Percentiles rank a stretch among this genome's conserved stretches.
Evolutionary conservation across 1,140 invertebrate genomes (phyloP).

Genomic region (Homalodisca vitripennis): DNA sequence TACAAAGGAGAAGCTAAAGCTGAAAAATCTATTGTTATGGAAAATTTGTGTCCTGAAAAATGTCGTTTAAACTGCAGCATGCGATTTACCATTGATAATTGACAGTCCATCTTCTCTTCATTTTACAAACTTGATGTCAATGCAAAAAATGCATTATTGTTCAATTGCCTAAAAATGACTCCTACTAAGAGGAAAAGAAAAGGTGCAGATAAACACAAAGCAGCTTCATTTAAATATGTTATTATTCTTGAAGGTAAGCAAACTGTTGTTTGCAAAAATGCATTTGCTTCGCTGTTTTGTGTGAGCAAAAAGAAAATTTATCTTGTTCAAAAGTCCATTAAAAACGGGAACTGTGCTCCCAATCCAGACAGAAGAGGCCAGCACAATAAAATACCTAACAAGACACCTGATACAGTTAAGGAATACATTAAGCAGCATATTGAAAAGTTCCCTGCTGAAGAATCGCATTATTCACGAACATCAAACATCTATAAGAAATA

Average conservation of each 20-base stretch:
- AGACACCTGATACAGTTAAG: constrained; percentile 32
- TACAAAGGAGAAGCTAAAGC: too few relatives aligned
- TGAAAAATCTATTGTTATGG: too few relatives aligned
- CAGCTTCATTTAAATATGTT: constrained; percentile 29
- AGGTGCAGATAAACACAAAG: constrained; percentile 31
- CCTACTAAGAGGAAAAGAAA: constrained; percentile 27
- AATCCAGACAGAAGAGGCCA: constrained; percentile 24
- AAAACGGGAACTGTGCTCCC: constrained; percentile 19
- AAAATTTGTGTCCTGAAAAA: too few relatives aligned
- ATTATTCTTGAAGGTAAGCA: constrained; percentile 8
- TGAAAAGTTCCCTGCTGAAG: constrained; percentile 34
- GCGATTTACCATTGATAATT: too few relatives aligned
- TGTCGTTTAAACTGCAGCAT: too few relatives aligned
- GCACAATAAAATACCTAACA: constrained; percentile 32
- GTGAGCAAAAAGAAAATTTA: constrained; percentile 34
- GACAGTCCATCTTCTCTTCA: not conserved
- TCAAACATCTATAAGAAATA: constrained; percentile 36
- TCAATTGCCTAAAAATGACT: constrained; percentile 25
- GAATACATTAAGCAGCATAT: constrained; percentile 34
- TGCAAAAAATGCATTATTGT: constrained; percentile 37
- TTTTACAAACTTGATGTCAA: constrained; percentile 32
- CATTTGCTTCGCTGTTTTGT: constrained; percentile 31
- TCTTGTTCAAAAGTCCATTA: constrained; percentile 29
- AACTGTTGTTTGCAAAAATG: constrained; percentile 29
- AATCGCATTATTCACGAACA: constrained; percentile 38